Evolutionary conservation across 2,888 invertebrate species (phyloP), one percentile per base, ranked within the genome.

Genomic region (Thymelicus sylvestris): DNA sequence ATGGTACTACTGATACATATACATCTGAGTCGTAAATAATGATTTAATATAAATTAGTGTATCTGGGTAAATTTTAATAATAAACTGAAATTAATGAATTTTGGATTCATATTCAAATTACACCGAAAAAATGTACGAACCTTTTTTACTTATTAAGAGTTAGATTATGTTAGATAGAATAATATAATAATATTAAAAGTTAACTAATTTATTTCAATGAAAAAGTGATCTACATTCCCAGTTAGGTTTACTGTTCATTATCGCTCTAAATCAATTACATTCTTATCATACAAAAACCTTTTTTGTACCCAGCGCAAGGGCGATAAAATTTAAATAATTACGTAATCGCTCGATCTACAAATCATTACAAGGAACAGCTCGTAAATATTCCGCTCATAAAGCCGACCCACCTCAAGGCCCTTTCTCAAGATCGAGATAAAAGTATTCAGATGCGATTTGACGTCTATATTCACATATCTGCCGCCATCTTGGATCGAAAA

Each of bases 381-480:
- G 66, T 66, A 66, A 71, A 61, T 64, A 71, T 65, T 66, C 60
- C 70, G 65, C 70, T 66, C 31, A 55, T 52, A 60, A 66, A n/a
- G 31, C 38, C 12, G 47, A 70, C 77, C 73, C n/a, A 74, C 72
- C 66, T 62, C 72, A 70, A 75, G 79, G 85, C 84, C 81, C 77
- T 71, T 70, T 66, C 70, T 62, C 74, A 76, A 81, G 79, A 86
- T 85, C 82, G 81, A 86, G 87, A 89, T 89, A 83, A 85, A 78
- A 74, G 78, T 78, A 76, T 80, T 77, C 78, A 74, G 78, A 77
- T 76, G 80, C 81, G 80, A 81, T 82, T 82, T 90, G 90, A 90
- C 89, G 83, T 88, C 89, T 90, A 83, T 84, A 88, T 90, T 82
- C 83, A 81, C 81, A 85, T 88, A 88, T 88, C 80, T 79, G 77